Conservation (phyloP, 2,797 vertebrate species). For the Xyrichtys novacula region DNA sequence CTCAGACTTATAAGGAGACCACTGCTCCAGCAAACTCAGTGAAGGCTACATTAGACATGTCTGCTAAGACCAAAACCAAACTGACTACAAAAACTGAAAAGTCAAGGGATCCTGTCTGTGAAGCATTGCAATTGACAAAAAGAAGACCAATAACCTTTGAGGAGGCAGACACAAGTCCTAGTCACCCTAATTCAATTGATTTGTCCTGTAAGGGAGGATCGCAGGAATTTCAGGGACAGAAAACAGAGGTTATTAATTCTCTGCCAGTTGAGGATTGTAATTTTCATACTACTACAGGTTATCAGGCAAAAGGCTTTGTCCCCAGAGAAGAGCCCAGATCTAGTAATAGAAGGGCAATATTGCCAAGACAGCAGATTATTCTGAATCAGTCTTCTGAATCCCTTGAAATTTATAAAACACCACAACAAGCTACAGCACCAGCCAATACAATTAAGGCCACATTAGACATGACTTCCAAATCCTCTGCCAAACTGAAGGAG, state of each 20-base stretch:
- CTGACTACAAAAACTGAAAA: constrained; percentile 22
- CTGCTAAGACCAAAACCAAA: constrained; percentile 44
- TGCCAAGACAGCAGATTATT: constrained; percentile 44
- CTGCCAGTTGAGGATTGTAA: constrained; percentile 8
- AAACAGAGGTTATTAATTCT: constrained; percentile 13
- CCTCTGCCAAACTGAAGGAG: constrained; percentile 21
- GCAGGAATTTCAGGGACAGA: constrained; percentile 22
- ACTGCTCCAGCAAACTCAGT: constrained; percentile 77
- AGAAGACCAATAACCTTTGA: constrained; percentile 45
- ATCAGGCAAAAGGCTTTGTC: constrained; percentile 5
- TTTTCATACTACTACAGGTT: background rate
- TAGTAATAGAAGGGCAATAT: constrained; percentile 7
- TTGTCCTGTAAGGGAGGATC: constrained; percentile 60
- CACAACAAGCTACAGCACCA: constrained; percentile 59
- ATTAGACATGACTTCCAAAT: constrained; percentile 69
- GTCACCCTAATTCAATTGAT: constrained; percentile 61
- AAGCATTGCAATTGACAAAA: constrained; percentile 70
- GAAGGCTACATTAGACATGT: constrained; percentile 79
- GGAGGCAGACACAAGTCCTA: constrained; percentile 26
- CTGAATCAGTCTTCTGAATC: constrained; percentile 41
- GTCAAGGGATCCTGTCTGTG: constrained; percentile 60
- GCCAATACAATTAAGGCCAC: constrained; percentile 57
- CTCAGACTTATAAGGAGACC: constrained; percentile 38
- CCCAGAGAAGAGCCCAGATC: constrained; percentile 17
- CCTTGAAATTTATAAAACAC: constrained; percentile 25